phyloP scores from a whole-genome alignment of 2,113 vertebrate genomes.

The Thamnaconus septentrionalis region DNA sequence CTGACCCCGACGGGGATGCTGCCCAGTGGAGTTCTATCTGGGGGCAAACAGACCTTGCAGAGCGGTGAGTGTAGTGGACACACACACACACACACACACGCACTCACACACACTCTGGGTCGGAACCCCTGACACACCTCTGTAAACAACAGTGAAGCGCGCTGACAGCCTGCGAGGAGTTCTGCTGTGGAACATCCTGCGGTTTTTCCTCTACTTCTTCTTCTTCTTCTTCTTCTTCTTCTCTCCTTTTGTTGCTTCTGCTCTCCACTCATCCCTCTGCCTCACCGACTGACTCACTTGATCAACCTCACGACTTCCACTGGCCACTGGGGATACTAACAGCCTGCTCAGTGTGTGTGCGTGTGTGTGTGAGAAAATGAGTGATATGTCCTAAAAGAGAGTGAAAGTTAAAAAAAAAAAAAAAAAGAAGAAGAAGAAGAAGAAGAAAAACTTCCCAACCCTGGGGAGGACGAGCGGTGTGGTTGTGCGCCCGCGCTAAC shows the following conservation, averaged over 20 bases:
- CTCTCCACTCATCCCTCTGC: conserved; percentile 41
- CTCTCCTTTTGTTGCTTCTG: conserved; percentile 30
- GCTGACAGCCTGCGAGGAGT: conserved; percentile 22
- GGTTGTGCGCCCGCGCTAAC: conserved; percentile 27
- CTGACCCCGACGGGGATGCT: conserved; percentile 84
- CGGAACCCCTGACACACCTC: conserved; percentile 22
- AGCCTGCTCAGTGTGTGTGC: conserved; percentile 49
- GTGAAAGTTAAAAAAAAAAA: not conserved
- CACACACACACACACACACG: conserved; percentile 18
- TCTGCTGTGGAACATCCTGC: conserved; percentile 34
- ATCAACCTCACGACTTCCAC: conserved; percentile 56
- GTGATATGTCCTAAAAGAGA: not conserved
- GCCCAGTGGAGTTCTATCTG: conserved; percentile 81
- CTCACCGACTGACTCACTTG: conserved; percentile 47
- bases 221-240: conserved; percentile 28
- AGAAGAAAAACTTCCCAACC: not conserved
- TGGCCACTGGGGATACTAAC: conserved; percentile 57
- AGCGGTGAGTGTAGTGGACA: conserved; percentile 72
- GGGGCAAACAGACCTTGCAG: conserved; percentile 83
- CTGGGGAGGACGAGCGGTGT: not conserved
- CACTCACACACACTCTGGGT: conserved; percentile 10
- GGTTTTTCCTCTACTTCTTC: conserved; percentile 17
- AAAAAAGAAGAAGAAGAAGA: not conserved
- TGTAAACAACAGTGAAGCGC: conserved; percentile 15
- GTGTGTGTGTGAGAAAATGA: conserved; percentile 1